These are phyloP conservation scores for Plagodis dolabraria DNA, from an alignment of 2,888 invertebrate species.

Conservation along the genomic window DNA sequence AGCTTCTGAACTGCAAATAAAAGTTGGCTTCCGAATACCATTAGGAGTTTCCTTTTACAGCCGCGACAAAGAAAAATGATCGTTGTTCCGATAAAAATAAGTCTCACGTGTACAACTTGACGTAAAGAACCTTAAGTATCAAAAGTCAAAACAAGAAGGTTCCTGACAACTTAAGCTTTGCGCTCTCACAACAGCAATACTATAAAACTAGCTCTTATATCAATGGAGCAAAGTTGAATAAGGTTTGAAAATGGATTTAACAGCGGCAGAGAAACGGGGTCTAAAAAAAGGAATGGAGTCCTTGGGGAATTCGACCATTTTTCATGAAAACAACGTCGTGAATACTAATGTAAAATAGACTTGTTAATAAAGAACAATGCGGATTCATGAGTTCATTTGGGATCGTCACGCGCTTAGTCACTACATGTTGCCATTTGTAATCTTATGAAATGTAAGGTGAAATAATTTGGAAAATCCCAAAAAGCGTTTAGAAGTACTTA, in stretches of 20 bases:
- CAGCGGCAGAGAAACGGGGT: conserved; percentile 37
- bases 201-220: conserved; percentile 13
- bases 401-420: conserved; percentile 12
- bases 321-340: conserved; percentile 64
- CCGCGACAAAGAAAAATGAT: conserved; percentile 43
- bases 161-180: conserved; percentile 3
- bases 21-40: conserved; percentile 57
- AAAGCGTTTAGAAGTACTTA: too few species aligned
- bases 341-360: conserved; percentile 58
- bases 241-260: conserved; percentile 15
- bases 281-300: conserved; percentile 52
- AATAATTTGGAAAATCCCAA: too few species aligned
- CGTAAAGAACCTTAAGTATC: conserved; percentile 33
- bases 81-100: conserved; percentile 43
- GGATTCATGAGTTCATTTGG: conserved; percentile 34
- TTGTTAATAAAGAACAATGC: conserved; percentile 45
- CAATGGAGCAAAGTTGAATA: conserved; percentile 30
- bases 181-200: background rate
- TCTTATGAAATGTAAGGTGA: conserved; percentile 3
- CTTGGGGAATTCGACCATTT: conserved; percentile 62
- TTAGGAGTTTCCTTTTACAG: conserved; percentile 45
- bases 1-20: conserved; percentile 42
- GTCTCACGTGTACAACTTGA: conserved; percentile 34
- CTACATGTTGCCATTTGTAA: conserved; percentile 15
- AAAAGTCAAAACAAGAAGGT: conserved; percentile 44